phyloP scores from a whole-genome alignment of 2,113 vertebrate species.

The Neolamprologus caudopunctatus region DNA sequence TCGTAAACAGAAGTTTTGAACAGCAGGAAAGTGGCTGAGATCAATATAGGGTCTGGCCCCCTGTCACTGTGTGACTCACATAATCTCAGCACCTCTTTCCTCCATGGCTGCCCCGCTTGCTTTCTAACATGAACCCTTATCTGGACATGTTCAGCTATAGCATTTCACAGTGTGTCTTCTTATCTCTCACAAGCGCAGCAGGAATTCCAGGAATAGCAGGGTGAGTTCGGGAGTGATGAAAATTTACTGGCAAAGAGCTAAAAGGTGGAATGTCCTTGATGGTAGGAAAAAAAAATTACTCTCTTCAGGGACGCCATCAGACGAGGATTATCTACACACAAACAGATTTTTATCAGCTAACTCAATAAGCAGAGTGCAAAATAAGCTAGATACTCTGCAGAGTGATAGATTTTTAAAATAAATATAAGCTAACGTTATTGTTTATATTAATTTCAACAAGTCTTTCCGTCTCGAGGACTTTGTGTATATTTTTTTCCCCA shows the following conservation, averaged over 20 bases:
- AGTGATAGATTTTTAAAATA: background rate
- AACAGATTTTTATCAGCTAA: background rate
- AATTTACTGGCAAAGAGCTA: slow-evolving; percentile 13
- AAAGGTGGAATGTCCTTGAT: slow-evolving; percentile 29
- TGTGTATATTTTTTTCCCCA: background rate
- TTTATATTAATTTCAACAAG: background rate
- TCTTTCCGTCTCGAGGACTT: background rate
- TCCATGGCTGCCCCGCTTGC: background rate
- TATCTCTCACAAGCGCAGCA: slow-evolving; percentile 36
- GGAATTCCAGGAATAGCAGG: slow-evolving; percentile 38
- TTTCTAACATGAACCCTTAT: slow-evolving; percentile 14
- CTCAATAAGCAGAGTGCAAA: background rate
- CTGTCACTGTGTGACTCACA: background rate
- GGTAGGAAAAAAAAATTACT: background rate
- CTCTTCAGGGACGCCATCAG: background rate
- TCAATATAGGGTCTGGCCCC: background rate
- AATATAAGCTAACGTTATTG: background rate
- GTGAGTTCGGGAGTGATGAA: slow-evolving; percentile 19
- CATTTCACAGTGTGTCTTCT: slow-evolving; percentile 43
- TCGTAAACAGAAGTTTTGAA: background rate
- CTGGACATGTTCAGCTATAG: slow-evolving; percentile 28
- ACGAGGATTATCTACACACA: background rate
- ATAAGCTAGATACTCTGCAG: background rate
- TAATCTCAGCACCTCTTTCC: background rate
- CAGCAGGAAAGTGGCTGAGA: background rate